Base-by-base conservation (phyloP, 2,888 invertebrate species). In the Mermis nigrescens region DNA sequence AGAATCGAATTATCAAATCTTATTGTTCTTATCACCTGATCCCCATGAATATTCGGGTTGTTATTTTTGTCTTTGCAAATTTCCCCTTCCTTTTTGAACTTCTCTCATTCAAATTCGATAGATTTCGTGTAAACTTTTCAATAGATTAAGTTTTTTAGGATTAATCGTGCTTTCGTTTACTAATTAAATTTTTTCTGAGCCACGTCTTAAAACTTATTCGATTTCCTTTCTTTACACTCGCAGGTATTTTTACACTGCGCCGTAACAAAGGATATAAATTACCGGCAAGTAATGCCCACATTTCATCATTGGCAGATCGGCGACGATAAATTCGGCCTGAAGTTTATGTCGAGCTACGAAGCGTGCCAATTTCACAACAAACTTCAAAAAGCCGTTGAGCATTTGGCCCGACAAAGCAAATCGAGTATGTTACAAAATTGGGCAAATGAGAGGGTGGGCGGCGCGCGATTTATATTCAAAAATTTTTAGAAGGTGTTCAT, bases 271-370 rank as follows among this genome's bases (percentile, higher is more conserved):
- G 57, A 60, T 46, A 60, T 59, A 51, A 61, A 55, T 1, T 60
- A 60, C 31, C 52, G 57, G 19, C 46, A 57, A 63, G 90, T 91
- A 70, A 92, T 91, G 86, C 92, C 94, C 32, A 91, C 91, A 53
- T 94, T 94, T 80, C 91, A 92, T 78, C 92, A 92, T 77, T 94
- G 92, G 92, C 84, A 84, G 73, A 89, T 89, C 26, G 91, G 88
- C 61, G 88, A 90, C 77, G 87, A 88, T 76, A 83, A 86, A 66
- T 92, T 88, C 78, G 94, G 92, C 56, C 80, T 94, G 67, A 91
- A 91, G 57, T 94, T 94, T 79, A 57, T 46, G 12, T 51, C 54
- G 28, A 55, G 46, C 32, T 59, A 60, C 58, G 59, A 59, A 28
- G 62, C 62, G 1, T 29, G 55, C 3, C 48, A 57, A 32, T 62